Percentiles rank a stretch among this genome's conserved stretches.
Evolutionary conservation across 1,140 invertebrate species (phyloP).

Genomic region (Drosophila ogumai): DNA sequence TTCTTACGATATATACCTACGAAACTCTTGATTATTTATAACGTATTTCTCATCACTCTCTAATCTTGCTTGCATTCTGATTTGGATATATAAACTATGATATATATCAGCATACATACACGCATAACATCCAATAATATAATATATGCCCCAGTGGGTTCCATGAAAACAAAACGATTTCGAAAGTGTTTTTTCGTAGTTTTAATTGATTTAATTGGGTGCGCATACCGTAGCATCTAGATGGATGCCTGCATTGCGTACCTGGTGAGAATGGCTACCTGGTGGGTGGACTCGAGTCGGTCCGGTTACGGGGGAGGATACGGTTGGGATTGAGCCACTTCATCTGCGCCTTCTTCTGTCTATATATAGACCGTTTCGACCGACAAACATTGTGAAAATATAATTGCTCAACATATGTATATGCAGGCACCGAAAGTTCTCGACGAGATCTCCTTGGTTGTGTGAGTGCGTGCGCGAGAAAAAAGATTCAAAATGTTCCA

Average conservation of each 20-base stretch:
- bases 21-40: slow-evolving; percentile 68
- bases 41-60: slow-evolving; percentile 43
- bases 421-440: slow-evolving; percentile 30
- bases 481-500: slow-evolving; percentile 72
- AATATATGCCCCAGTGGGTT: slow-evolving; percentile 81
- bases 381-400: slow-evolving; percentile 66
- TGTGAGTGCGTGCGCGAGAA: slow-evolving; percentile 33
- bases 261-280: slow-evolving; percentile 18
- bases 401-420: slow-evolving; percentile 77
- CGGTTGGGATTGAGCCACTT: slow-evolving; percentile 57
- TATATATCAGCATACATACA: slow-evolving; percentile 43
- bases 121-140: slow-evolving; percentile 78
- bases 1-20: slow-evolving; percentile 69
- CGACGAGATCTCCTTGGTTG: slow-evolving; percentile 23
- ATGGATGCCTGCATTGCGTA: slow-evolving; percentile 24
- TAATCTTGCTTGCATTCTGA: slow-evolving; percentile 54
- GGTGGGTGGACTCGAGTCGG: slow-evolving; percentile 35
- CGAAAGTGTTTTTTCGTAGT: slow-evolving; percentile 38
- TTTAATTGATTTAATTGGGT: slow-evolving; percentile 68
- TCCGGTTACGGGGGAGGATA: slow-evolving; percentile 4
- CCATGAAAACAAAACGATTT: slow-evolving; percentile 70
- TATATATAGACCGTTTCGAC: slow-evolving; percentile 67
- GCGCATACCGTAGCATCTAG: slow-evolving; percentile 43
- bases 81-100: slow-evolving; percentile 28
- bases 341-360: no score